These are phyloP conservation scores for Aphelocoma coerulescens DNA, from an alignment of 2,113 vertebrate genomes.

Conservation along the genomic window DNA sequence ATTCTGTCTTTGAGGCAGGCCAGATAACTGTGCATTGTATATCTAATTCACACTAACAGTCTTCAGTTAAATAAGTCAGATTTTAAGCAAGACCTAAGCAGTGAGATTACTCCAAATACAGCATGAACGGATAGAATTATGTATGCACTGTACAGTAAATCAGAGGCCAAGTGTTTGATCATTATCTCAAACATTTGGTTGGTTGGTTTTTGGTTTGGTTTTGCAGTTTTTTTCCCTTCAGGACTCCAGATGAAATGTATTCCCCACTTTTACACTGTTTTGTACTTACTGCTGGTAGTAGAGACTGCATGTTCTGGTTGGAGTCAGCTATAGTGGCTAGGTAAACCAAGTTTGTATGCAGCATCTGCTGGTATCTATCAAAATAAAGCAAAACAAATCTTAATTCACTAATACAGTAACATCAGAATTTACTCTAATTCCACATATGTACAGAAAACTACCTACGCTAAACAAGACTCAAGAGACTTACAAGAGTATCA, in stretches of 20 bases:
- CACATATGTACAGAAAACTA: background rate
- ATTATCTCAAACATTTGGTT: background rate
- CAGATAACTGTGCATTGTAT: background rate
- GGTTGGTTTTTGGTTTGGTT: background rate
- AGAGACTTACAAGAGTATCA: background rate
- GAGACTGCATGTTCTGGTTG: constrained; percentile 98
- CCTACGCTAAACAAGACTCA: background rate
- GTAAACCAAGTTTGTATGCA: constrained; percentile 98
- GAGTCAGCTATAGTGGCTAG: constrained; percentile 99
- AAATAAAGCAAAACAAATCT: constrained; percentile 1
- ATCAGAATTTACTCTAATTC: background rate
- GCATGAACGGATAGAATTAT: background rate
- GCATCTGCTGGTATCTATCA: constrained; percentile 94
- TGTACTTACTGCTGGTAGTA: constrained; percentile 95
- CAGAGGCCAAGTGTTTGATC: background rate
- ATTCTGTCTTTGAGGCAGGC: background rate
- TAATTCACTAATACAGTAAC: background rate
- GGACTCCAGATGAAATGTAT: background rate
- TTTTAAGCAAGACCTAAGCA: background rate
- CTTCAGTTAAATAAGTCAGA: background rate
- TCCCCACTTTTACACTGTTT: background rate
- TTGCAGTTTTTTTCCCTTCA: background rate
- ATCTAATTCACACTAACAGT: background rate
- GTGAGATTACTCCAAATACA: background rate
- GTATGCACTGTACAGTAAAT: background rate